These are phyloP conservation scores for Erebia ligea DNA, from an alignment of 2,888 invertebrate genomes.

Conservation along the genomic window DNA sequence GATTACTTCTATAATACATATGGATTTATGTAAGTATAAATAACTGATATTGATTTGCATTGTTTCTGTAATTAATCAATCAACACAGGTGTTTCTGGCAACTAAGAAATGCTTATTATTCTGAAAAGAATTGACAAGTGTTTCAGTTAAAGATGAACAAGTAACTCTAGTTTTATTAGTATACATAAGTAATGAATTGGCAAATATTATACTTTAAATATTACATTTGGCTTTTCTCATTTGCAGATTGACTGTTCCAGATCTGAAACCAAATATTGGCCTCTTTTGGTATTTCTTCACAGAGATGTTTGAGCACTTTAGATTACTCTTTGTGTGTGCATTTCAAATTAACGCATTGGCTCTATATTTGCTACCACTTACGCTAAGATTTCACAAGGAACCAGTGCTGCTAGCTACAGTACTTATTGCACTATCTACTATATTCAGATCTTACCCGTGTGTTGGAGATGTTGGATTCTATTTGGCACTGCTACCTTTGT, in stretches of 20 bases:
- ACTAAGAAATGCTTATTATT: too few species aligned
- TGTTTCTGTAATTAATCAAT: not conserved
- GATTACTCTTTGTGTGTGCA: conserved; percentile 96
- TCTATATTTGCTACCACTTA: conserved; percentile 94
- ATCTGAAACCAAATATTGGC: conserved; percentile 98
- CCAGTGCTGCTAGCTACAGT: conserved; percentile 92
- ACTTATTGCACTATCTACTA: conserved; percentile 90
- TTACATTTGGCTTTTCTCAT: conserved; percentile 23
- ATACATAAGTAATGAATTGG: too few species aligned
- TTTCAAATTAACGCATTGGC: conserved; percentile 98
- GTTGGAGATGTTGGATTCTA: conserved; percentile 97
- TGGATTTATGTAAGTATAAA: conserved; percentile 89
- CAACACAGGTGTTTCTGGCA: not conserved
- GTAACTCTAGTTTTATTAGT: too few species aligned
- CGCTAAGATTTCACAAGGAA: conserved; percentile 89
- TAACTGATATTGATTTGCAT: not conserved
- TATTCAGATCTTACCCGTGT: conserved; percentile 98
- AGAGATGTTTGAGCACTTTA: conserved; percentile 99
- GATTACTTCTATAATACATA: conserved; percentile 88
- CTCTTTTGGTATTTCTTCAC: conserved; percentile 99
- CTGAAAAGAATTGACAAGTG: not conserved
- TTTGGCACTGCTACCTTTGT: conserved; percentile 94
- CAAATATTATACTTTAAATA: too few species aligned
- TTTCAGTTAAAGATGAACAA: not conserved
- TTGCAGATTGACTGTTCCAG: conserved; percentile 92